These are phyloP conservation scores for Therioaphis trifolii DNA, from an alignment of 2,888 invertebrate genomes.

Conservation along the genomic window DNA sequence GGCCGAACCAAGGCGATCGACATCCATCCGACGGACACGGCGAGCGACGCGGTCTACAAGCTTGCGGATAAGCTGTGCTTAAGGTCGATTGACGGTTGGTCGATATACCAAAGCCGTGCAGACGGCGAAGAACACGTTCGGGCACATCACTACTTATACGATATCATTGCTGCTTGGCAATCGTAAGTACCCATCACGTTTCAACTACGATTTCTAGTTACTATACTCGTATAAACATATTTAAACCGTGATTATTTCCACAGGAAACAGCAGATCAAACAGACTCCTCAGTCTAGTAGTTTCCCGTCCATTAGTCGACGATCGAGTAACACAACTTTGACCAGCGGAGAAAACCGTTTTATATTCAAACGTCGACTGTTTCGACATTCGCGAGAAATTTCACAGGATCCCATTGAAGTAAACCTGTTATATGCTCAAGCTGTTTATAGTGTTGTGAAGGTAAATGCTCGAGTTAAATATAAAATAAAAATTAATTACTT, in stretches of 20 bases:
- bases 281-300: conserved; percentile 71
- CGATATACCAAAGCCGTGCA: conserved; percentile 88
- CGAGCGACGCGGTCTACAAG: conserved; percentile 88
- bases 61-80: conserved; percentile 89
- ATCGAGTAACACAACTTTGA: conserved; percentile 76
- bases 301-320: conserved; percentile 73
- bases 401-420: conserved; percentile 95
- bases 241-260: conserved; percentile 11
- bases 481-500: too few relatives aligned
- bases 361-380: conserved; percentile 92
- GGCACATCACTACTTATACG: conserved; percentile 91
- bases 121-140: conserved; percentile 91
- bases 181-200: conserved; percentile 78
- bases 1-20: conserved; percentile 95
- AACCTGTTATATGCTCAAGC: conserved; percentile 94
- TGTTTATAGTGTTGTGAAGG: conserved; percentile 94
- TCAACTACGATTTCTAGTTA: too few relatives aligned
- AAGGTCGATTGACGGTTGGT: conserved; percentile 90
- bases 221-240: too few relatives aligned
- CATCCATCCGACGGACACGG: conserved; percentile 94
- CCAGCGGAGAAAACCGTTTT: conserved; percentile 89
- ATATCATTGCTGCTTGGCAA: conserved; percentile 95
- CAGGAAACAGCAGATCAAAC: conserved; percentile 72
- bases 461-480: conserved; percentile 67
- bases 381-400: conserved; percentile 86